Percentiles rank a stretch among this genome's conserved stretches.
Evolutionary conservation across 2,797 vertebrate genomes (phyloP).

Genomic region (Enteromius radiatus): DNA sequence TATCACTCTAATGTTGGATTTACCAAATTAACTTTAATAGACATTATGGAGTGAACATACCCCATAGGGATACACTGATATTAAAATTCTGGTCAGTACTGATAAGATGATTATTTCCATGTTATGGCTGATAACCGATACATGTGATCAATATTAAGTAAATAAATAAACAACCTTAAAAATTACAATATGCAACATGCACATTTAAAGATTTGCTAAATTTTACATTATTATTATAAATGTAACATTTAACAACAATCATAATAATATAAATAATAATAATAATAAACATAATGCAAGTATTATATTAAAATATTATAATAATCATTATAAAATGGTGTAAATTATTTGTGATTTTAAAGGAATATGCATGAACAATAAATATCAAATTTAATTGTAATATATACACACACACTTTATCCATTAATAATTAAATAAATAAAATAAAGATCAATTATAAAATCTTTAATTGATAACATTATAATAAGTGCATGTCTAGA

Average conservation of each 20-base stretch:
- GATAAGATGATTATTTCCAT: neutral
- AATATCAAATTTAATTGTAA: neutral
- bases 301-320: neutral
- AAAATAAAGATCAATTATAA: neutral
- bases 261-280: neutral
- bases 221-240: neutral
- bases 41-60: neutral
- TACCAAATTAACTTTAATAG: neutral
- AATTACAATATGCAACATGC: neutral
- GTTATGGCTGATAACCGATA: neutral
- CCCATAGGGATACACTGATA: neutral
- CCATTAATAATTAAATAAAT: neutral
- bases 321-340: neutral
- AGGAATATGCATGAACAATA: neutral
- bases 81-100: neutral
- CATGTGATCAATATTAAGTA: neutral
- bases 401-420: no score
- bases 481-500: neutral
- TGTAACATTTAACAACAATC: neutral
- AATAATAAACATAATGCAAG: neutral
- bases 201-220: neutral
- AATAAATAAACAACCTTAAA: neutral
- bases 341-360: neutral
- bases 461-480: neutral
- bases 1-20: slow-evolving; percentile 1